Percentiles rank a stretch among this genome's conserved stretches.
Evolutionary conservation across 30 jellyfish, hydroid and myxozoan species (phyloP).

Genomic region (Chironex yamaguchii): DNA sequence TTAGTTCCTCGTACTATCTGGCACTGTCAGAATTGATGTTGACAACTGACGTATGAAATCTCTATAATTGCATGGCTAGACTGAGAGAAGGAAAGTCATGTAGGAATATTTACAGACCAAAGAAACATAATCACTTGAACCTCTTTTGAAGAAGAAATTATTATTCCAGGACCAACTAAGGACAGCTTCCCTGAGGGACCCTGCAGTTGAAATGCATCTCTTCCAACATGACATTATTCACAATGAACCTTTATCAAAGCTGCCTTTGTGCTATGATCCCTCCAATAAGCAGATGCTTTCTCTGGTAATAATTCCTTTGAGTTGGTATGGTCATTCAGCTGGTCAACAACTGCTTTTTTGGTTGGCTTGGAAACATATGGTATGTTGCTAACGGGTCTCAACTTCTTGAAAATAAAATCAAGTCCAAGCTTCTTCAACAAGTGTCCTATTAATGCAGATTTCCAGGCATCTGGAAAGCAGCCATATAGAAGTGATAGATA

Average conservation of each 20-base stretch:
- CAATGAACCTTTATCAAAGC: conserved; percentile 17
- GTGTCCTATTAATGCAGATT: not conserved
- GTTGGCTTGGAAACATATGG: conserved; percentile 35
- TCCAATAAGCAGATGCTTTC: conserved; percentile 36
- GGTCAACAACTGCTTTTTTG: conserved; percentile 33
- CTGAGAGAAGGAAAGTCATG: too few relatives aligned
- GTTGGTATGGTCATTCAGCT: not conserved
- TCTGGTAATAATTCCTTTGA: conserved; percentile 1
- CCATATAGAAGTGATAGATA: not conserved
- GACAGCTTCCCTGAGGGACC: conserved; percentile 55
- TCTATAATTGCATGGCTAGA: too few relatives aligned
- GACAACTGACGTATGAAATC: too few relatives aligned
- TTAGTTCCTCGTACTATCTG: too few relatives aligned
- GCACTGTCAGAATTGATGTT: too few relatives aligned
- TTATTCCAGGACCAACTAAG: too few relatives aligned
- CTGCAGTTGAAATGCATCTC: conserved; percentile 30
- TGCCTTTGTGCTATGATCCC: conserved; percentile 54
- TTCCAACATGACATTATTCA: conserved; percentile 7
- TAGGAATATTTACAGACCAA: too few relatives aligned
- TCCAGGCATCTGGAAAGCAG: not conserved
- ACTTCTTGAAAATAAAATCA: conserved; percentile 1
- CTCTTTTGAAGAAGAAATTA: too few relatives aligned
- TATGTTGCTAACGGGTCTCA: conserved; percentile 57
- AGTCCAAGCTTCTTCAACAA: not conserved
- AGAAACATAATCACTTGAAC: too few relatives aligned